A percentile compares a stretch with the other conserved stretches of the same genome.
Conservation (phyloP, 2,888 invertebrate species). For the Eurytoma californica region DNA sequence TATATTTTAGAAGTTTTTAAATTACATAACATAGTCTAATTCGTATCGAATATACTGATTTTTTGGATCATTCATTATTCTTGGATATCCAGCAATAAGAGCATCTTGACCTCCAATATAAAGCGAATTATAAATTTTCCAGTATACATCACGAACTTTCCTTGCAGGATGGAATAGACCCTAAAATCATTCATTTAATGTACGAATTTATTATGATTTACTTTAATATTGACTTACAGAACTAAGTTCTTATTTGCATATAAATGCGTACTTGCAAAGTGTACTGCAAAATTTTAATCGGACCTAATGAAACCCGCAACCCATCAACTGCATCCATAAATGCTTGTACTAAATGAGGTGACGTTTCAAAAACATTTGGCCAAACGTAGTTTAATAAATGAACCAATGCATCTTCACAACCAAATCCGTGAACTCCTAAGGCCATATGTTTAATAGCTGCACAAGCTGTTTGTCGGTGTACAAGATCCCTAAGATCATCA, state of each 20-base stretch:
- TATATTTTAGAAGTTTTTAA: background rate
- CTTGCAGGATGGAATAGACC: slow-evolving; percentile 99
- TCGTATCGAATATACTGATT: slow-evolving; percentile 95
- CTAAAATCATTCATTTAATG: slow-evolving; percentile 76
- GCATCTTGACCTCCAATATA: slow-evolving; percentile 99
- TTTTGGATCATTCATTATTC: slow-evolving; percentile 95
- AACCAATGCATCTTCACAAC: slow-evolving; percentile 97
- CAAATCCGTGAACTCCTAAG: slow-evolving; percentile 97
- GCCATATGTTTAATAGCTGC: slow-evolving; percentile 99
- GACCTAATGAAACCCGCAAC: slow-evolving; percentile 95
- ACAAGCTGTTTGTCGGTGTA: slow-evolving; percentile 99
- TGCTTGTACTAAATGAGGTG: slow-evolving; percentile 99
- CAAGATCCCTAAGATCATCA: slow-evolving; percentile 85
- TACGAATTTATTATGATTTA: background rate
- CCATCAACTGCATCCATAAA: slow-evolving; percentile 99
- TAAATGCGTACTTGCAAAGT: slow-evolving; percentile 86
- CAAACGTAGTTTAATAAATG: slow-evolving; percentile 99
- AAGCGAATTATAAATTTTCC: slow-evolving; percentile 99
- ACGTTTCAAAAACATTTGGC: slow-evolving; percentile 99
- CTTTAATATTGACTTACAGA: background rate
- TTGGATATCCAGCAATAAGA: slow-evolving; percentile 97
- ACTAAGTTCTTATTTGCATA: background rate
- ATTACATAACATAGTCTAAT: slow-evolving; percentile 92
- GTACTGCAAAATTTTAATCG: slow-evolving; percentile 97
- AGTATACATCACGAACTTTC: slow-evolving; percentile 99